Evolutionary conservation across 2,888 invertebrate genomes (phyloP), one percentile per base, ranked within the genome.

Genomic region (Parnassius orleans): DNA sequence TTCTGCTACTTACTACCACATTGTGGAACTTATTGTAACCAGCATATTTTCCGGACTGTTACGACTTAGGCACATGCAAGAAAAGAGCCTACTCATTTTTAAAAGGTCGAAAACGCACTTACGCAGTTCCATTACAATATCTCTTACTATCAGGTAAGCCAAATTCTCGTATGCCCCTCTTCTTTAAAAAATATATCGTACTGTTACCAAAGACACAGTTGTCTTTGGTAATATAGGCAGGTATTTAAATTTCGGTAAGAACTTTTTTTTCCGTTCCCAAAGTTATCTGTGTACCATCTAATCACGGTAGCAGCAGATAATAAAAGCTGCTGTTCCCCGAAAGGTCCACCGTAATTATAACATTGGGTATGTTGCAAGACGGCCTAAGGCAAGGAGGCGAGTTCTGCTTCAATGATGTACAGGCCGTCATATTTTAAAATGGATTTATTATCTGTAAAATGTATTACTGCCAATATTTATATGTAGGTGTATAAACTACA

Each of bases 281-380:
- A 76, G 75, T 66, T 84, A 85, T 84, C 85, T 73, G 77, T 76
- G 81, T 76, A 78, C 71, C 83, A 86, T 86, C 88, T 87, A 87
- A 87, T 86, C 87, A 85, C 88, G 70, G 89, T 87, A 88, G 89
- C 87, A 70, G 72, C 59, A 68, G 76, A 73, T 76, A 79, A 81
- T 80, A 76, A 75, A 79, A 67, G 73, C 77, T 73, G 78, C 73
- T 66, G 77, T 81, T 87, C 85, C 68, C 69, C 79, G 86, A 85
- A 87, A 77, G 77, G 74, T 58, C 66, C 68, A 64, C 63, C 72
- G 76, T 87, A 87, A 87, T 87, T 88, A 86, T 77, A 82, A 68
- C 64, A 68, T 63, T 69, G 71, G 68, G 71, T 72, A 73, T 71
- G 72, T 72, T 74, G 69, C 74, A 66, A 64, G 57, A 60, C 44